These are phyloP conservation scores for Aethina tumida DNA, from an alignment of 1,140 invertebrate species.

Conservation along the genomic window DNA sequence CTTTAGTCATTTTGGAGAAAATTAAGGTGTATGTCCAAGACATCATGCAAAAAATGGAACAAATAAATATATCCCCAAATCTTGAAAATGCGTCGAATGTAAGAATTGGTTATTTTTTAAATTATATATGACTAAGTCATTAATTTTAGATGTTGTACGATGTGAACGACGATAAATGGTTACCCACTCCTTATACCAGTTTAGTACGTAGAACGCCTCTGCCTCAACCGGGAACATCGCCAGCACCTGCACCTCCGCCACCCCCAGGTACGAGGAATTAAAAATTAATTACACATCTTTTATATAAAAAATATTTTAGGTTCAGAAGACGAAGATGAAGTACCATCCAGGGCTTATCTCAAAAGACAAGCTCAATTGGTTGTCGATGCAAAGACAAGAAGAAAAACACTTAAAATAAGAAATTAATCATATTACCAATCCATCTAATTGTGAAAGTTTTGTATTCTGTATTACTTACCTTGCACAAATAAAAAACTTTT, in stretches of 20 bases:
- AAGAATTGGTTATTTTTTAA: not conserved
- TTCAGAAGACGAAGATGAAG: conserved; percentile 73
- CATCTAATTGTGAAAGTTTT: no score
- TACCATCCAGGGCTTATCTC: conserved; percentile 63
- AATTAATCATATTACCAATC: no score
- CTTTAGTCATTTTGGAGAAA: not conserved
- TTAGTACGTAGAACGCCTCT: conserved; percentile 29
- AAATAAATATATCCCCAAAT: conserved; percentile 1
- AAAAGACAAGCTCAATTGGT: conserved; percentile 76
- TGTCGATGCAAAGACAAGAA: conserved; percentile 69
- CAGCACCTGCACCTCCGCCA: conserved; percentile 18
- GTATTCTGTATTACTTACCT: no score
- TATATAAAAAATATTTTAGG: no score
- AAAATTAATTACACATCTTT: not conserved
- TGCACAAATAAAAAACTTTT: no score
- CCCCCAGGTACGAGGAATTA: not conserved
- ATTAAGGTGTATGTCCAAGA: no score
- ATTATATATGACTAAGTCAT: no score
- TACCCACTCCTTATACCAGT: conserved; percentile 29
- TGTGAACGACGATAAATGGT: conserved; percentile 21
- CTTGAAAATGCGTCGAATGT: conserved; percentile 1
- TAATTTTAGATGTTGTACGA: no score
- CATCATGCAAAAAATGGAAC: no score
- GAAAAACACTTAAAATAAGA: no score
- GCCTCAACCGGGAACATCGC: conserved; percentile 25